Percentiles rank a stretch among this genome's conserved stretches.
Conservation (phyloP, 2,888 invertebrate genomes). For the Doris montereyensis region DNA sequence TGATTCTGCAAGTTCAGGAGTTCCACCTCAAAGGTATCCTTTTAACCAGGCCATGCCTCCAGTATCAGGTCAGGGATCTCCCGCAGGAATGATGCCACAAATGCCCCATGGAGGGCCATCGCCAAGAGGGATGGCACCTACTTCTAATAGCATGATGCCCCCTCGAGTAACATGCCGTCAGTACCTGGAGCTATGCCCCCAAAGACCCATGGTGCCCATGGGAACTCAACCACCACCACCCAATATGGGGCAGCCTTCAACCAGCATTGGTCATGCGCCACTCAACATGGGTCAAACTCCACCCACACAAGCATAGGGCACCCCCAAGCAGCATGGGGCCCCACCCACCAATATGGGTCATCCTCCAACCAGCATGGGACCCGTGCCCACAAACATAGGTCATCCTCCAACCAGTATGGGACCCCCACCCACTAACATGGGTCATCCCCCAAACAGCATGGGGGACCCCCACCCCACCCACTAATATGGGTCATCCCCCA, state of each 20-base stretch:
- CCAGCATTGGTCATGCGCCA: slow-evolving; percentile 13
- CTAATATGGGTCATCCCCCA: slow-evolving; percentile 40
- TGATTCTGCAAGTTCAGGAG: slow-evolving; percentile 30
- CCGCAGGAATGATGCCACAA: slow-evolving; percentile 21
- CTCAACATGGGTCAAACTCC: slow-evolving; percentile 38
- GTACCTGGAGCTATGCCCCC: slow-evolving; percentile 8
- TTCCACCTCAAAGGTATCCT: too few species aligned
- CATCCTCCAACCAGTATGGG: slow-evolving; percentile 20
- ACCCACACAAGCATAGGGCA: slow-evolving; percentile 3
- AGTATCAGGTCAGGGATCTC: too few species aligned
- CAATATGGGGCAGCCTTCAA: slow-evolving; percentile 26
- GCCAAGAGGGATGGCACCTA: background rate
- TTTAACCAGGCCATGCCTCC: too few species aligned
- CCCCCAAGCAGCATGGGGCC: too few species aligned
- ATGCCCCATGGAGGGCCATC: slow-evolving; percentile 7
- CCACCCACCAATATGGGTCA: slow-evolving; percentile 42
- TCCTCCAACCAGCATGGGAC: slow-evolving; percentile 39
- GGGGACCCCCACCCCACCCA: slow-evolving; percentile 26
- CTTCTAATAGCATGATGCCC: slow-evolving; percentile 10
- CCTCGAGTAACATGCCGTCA: slow-evolving; percentile 3
- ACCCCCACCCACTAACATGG: slow-evolving; percentile 41
- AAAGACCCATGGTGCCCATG: background rate
- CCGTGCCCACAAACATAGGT: background rate
- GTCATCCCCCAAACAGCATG: too few species aligned
- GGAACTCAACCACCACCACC: background rate